Evolutionary conservation across 2,797 vertebrate species (phyloP).

Genomic region (Lagocephalus sceleratus): DNA sequence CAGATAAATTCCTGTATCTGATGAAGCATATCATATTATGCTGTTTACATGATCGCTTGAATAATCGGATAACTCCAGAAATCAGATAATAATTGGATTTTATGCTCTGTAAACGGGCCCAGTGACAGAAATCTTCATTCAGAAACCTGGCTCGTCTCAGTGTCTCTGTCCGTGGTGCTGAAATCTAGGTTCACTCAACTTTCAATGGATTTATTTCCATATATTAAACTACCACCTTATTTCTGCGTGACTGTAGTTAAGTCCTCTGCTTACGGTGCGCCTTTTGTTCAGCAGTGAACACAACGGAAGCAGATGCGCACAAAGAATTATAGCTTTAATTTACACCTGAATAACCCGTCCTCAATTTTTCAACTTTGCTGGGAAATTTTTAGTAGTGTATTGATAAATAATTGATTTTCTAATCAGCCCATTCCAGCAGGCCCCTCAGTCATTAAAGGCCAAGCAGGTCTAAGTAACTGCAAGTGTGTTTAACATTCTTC

Average conservation of each 20-base stretch:
- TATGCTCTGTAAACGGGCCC: background rate
- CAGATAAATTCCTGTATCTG: too few relatives aligned
- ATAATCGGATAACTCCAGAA: too few relatives aligned
- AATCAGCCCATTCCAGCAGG: slow-evolving; percentile 63
- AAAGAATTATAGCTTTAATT: slow-evolving; percentile 38
- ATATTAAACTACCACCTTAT: background rate
- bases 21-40: too few relatives aligned
- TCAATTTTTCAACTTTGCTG: slow-evolving; percentile 62
- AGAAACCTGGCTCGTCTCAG: background rate
- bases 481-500: slow-evolving; percentile 55
- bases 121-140: background rate
- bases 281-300: slow-evolving; percentile 4
- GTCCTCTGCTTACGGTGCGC: background rate
- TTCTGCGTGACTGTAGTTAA: too few relatives aligned
- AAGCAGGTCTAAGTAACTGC: slow-evolving; percentile 44
- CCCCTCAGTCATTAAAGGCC: slow-evolving; percentile 62
- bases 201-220: background rate
- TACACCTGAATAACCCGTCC: slow-evolving; percentile 57
- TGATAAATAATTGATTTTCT: slow-evolving; percentile 76
- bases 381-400: slow-evolving; percentile 69
- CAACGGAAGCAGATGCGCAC: too few relatives aligned
- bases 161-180: slow-evolving; percentile 47
- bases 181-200: slow-evolving; percentile 9
- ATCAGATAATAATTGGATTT: background rate
- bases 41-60: too few relatives aligned